phyloP scores from a whole-genome alignment of 2,113 vertebrate genomes.

The Dicrurus megarhynchus region DNA sequence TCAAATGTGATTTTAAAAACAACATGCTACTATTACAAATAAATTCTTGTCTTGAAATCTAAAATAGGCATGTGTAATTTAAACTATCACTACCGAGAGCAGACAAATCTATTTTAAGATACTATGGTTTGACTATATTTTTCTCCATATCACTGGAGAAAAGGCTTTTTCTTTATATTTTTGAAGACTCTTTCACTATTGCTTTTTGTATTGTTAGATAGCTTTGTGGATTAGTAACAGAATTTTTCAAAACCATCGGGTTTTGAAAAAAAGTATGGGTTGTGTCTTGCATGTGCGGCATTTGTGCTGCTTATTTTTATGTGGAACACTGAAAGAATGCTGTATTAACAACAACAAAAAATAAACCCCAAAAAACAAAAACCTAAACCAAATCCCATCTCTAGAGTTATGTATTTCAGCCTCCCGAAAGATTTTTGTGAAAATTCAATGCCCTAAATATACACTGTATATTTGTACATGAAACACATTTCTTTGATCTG shows the following conservation, averaged over 20 bases:
- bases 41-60: neutral
- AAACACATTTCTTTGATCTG: slow-evolving; percentile 16
- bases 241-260: neutral
- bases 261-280: neutral
- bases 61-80: slow-evolving; percentile 16
- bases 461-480: neutral
- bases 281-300: neutral
- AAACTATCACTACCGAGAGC: neutral
- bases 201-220: neutral
- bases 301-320: neutral
- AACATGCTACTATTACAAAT: neutral
- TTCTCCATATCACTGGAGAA: neutral
- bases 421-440: slow-evolving; percentile 27
- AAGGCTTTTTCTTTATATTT: neutral
- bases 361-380: neutral
- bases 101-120: slow-evolving; percentile 37
- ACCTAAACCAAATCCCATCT: neutral
- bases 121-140: neutral
- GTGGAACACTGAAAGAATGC: slow-evolving; percentile 36
- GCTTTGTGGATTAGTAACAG: neutral
- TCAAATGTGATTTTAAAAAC: slow-evolving; percentile 10
- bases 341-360: slow-evolving; percentile 11
- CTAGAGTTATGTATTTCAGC: slow-evolving; percentile 37
- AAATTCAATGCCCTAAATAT: slow-evolving; percentile 28
- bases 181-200: neutral